These are phyloP conservation scores for Cebus imitator DNA, from an alignment of 2,113 vertebrate genomes.

Conservation along the genomic window DNA sequence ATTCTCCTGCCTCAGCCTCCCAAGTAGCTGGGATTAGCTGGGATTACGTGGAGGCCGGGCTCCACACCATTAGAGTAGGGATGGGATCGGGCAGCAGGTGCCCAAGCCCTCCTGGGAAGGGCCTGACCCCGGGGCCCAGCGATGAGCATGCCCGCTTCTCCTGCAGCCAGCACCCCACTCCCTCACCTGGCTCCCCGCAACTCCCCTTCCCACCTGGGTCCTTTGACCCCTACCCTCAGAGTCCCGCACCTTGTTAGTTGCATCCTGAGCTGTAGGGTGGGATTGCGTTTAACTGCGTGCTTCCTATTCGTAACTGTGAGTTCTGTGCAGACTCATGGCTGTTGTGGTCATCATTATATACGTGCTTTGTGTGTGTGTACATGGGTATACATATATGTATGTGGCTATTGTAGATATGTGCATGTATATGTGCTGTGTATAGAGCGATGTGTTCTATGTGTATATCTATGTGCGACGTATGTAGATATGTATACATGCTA, in stretches of 20 bases:
- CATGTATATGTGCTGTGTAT: background rate
- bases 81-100: accelerated
- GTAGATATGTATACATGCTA: background rate
- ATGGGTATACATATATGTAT: accelerated
- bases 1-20: too few relatives aligned
- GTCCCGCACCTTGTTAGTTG: background rate
- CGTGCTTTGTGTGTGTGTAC: too few relatives aligned
- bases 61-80: accelerated
- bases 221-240: too few relatives aligned
- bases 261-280: background rate
- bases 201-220: background rate
- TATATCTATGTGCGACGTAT: background rate
- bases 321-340: background rate
- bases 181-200: background rate
- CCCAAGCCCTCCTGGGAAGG: background rate
- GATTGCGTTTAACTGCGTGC: accelerated
- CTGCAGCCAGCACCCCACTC: background rate
- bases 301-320: background rate
- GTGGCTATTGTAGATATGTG: background rate
- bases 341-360: accelerated
- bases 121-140: too few relatives aligned
- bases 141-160: background rate
- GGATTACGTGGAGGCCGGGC: too few relatives aligned
- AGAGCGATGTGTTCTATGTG: background rate
- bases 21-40: too few relatives aligned